Percentiles rank a stretch among this genome's conserved stretches.
Evolutionary conservation across 2,113 vertebrate genomes (phyloP).

Genomic region (Rostratula benghalensis): DNA sequence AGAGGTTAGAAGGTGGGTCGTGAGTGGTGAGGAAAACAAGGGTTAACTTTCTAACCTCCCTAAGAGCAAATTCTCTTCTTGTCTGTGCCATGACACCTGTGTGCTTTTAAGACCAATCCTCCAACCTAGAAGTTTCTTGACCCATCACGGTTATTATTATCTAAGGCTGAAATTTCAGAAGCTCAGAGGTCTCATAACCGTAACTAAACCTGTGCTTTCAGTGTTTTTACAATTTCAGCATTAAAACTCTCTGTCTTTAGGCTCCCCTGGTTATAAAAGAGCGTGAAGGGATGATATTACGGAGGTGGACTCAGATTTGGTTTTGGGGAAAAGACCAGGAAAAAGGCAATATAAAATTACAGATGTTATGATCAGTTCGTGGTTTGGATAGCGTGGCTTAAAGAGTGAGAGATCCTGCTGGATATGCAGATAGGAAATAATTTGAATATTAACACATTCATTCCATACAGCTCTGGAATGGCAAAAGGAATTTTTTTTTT

Average conservation of each 20-base stretch:
- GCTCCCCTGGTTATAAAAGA: neutral
- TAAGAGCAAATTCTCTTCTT: neutral
- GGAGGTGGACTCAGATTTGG: neutral
- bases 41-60: neutral
- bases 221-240: neutral
- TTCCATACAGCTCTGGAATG: neutral
- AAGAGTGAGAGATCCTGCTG: neutral
- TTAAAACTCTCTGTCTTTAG: neutral
- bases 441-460: neutral
- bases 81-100: neutral
- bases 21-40: neutral
- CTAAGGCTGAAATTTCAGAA: constrained; percentile 26
- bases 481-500: too few species aligned
- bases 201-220: neutral
- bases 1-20: neutral
- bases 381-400: neutral
- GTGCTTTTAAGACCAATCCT: neutral
- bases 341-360: neutral
- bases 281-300: neutral
- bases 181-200: neutral
- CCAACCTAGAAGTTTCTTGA: neutral
- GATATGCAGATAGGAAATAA: neutral
- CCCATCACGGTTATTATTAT: neutral
- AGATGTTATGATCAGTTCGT: neutral
- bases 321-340: neutral